Evolutionary conservation across 2,888 invertebrate genomes (phyloP), one percentile per base, ranked within the genome.

Genomic region (Rhagium mordax): DNA sequence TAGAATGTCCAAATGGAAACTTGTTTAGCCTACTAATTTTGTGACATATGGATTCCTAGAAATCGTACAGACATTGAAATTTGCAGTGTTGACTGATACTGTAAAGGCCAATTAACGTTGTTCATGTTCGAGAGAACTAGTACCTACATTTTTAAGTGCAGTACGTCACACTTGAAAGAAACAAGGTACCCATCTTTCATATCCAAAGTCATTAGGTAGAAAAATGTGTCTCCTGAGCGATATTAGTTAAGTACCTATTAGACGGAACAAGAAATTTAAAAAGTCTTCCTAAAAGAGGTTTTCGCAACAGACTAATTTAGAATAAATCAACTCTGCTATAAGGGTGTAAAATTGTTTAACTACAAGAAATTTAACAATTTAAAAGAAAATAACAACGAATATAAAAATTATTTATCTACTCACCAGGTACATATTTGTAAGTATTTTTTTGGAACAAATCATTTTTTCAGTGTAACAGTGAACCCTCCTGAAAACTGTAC

Each of bases 161-260:
- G 41, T 55, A 55, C 24, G 55, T 24, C 24, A 55, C 7, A 24
- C n/a, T 24, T 55, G 24, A 55, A 55, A 13, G 20, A 27, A 55
- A 55, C n/a, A 20, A 55, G 55, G 41, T 41, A 41, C 41, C 13
- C 41, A 13, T n/a, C 55, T 55, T 55, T 55, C 55, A 21, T 55
- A n/a, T 8, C 55, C 55, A 24, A 55, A 2, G 27, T 24, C 21
- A 55, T 24, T 55, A 55, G 55, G 55, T 55, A 55, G 55, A 55
- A 55, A 21, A 24, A 24, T 51, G 13, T 51, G 18, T 20, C 20
- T 51, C 20, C 8, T 3, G 13, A 51, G 10, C 13, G 16, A 7
- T 8, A 16, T 20, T 51, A 2, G 7, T 51, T 51, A 13, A n/a
- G 3, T 41, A 15, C 41, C 41, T 1, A 41, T 2, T 41, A 4